Percentiles rank a stretch among this genome's conserved stretches.
Evolutionary conservation across 2,113 vertebrate species (phyloP).

Genomic region (Rutilus rutilus): DNA sequence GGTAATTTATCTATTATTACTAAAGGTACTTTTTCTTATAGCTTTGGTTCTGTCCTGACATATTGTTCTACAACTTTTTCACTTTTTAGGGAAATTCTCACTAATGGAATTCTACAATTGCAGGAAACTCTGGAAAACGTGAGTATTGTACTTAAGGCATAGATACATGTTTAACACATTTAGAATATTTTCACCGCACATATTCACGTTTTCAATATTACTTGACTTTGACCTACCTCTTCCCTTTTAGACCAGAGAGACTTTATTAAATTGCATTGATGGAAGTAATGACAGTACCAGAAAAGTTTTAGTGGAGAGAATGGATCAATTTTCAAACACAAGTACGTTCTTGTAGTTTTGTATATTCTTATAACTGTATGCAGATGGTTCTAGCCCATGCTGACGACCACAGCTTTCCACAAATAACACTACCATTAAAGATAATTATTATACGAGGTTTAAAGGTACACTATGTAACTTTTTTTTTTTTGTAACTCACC

Average conservation of each 20-base stretch:
- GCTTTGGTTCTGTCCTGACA: neutral
- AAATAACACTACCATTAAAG: neutral
- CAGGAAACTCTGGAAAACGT: conserved; percentile 82
- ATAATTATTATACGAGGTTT: neutral
- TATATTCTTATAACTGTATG: neutral
- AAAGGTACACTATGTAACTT: too few species aligned
- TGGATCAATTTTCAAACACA: conserved; percentile 78
- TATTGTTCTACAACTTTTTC: conserved; percentile 11
- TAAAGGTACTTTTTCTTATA: neutral
- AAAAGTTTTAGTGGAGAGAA: conserved; percentile 74
- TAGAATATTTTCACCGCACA: neutral
- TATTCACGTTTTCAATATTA: neutral
- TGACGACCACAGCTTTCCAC: neutral
- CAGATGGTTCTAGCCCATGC: neutral
- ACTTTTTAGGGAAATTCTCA: conserved; percentile 81
- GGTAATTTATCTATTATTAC: neutral
- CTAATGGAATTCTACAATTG: conserved; percentile 75
- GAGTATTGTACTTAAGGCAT: conserved; percentile 65
- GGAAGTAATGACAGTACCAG: conserved; percentile 75
- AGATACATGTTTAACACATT: neutral
- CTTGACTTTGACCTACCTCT: neutral
- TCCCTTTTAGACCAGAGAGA: conserved; percentile 74
- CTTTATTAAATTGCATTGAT: conserved; percentile 76
- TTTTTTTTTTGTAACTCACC: too few species aligned
- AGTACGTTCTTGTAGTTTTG: conserved; percentile 71